phyloP scores from a whole-genome alignment of 1,140 invertebrate genomes.

The Drosophila lini region DNA sequence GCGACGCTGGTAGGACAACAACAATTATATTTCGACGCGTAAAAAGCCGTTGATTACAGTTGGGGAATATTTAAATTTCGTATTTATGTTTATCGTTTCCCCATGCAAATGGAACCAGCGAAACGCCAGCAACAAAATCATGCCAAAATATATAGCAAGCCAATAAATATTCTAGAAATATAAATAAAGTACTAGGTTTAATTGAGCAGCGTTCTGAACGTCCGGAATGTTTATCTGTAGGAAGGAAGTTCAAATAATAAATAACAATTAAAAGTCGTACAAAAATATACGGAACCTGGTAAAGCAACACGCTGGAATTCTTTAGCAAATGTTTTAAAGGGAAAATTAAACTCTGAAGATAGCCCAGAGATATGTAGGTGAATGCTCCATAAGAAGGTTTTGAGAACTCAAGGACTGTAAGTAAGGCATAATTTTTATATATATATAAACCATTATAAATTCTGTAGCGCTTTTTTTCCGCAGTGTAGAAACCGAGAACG shows the following conservation, averaged over 20 bases:
- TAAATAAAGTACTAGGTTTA: slow-evolving; percentile 46
- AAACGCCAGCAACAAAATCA: slow-evolving; percentile 38
- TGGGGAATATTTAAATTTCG: slow-evolving; percentile 50
- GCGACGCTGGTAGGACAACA: slow-evolving; percentile 51
- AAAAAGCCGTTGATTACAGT: slow-evolving; percentile 56
- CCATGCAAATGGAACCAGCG: slow-evolving; percentile 58
- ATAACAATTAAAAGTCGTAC: slow-evolving; percentile 13
- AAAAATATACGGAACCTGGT: slow-evolving; percentile 2
- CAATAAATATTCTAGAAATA: slow-evolving; percentile 62
- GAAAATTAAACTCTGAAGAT: neutral
- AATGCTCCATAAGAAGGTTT: neutral
- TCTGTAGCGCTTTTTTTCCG: neutral
- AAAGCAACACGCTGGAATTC: neutral
- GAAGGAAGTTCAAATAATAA: slow-evolving; percentile 24
- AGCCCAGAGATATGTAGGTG: neutral
- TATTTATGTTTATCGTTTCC: slow-evolving; percentile 62
- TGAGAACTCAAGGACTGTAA: neutral
- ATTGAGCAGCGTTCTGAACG: slow-evolving; percentile 21
- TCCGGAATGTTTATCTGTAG: slow-evolving; percentile 10
- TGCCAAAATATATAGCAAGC: slow-evolving; percentile 62
- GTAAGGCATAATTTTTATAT: neutral
- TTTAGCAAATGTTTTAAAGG: neutral
- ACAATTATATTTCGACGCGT: slow-evolving; percentile 42
- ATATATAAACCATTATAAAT: neutral
- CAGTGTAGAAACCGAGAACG: slow-evolving; percentile 1